Percentiles rank a stretch among this genome's conserved stretches.
phyloP scores from a whole-genome alignment of 2,113 vertebrate genomes.

The Danionella cerebrum region DNA sequence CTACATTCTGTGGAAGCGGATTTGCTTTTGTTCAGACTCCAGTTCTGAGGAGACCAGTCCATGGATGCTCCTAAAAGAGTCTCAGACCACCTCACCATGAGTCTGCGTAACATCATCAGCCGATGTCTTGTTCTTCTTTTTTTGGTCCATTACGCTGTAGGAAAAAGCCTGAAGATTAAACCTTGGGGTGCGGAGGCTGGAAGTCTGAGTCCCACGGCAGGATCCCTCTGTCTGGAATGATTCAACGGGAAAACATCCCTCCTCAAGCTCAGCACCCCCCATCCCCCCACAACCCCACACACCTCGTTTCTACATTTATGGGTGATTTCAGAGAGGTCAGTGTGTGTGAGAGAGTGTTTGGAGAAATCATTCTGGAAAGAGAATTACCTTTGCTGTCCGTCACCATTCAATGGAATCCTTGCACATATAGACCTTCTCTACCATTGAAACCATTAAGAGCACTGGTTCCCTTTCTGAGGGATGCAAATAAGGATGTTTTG shows the following conservation, averaged over 20 bases:
- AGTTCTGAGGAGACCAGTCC: not conserved
- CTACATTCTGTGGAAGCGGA: no score
- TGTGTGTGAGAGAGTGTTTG: not conserved
- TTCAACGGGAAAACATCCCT: constrained; percentile 41
- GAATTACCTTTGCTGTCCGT: constrained; percentile 4
- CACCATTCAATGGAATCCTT: no score
- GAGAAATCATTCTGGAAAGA: constrained; percentile 19
- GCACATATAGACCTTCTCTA: no score
- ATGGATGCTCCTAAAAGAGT: no score
- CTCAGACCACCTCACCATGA: not conserved
- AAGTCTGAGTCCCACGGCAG: constrained; percentile 23
- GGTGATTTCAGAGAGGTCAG: constrained; percentile 7
- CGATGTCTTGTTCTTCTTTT: not conserved
- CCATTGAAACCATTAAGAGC: no score
- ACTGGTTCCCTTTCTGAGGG: no score
- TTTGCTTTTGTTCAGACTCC: no score
- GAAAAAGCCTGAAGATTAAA: not conserved
- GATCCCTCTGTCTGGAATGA: constrained; percentile 33
- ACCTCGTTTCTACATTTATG: not conserved
- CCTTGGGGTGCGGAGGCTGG: constrained; percentile 11
- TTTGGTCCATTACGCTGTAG: not conserved
- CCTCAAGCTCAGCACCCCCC: not conserved
- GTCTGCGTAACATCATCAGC: not conserved
- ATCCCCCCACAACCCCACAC: no score
- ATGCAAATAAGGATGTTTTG: no score